Base-by-base conservation (phyloP, 1,140 invertebrate genomes). In the Marisa cornuarietis region DNA sequence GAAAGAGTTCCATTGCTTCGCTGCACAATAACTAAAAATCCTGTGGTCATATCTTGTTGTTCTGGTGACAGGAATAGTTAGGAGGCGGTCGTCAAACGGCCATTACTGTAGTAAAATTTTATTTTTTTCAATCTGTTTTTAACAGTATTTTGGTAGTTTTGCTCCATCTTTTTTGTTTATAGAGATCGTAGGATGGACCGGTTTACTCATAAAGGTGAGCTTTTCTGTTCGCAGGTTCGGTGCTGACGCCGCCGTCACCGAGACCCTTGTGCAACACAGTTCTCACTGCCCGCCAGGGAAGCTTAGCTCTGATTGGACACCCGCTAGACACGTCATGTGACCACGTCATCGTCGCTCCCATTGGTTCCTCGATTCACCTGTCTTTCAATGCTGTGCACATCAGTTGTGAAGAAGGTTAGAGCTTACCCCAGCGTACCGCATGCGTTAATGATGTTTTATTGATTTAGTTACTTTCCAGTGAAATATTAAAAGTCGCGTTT, bases 281-380 rank as follows among this genome's bases (percentile, higher is more conserved):
- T 16, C 52, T 54, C 14, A 54, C 71, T 11, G 71, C 51, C 51
- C 49, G 16, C 13, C 49, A 49, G 16, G 71, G 71, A 20, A 73
- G 71, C 71, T 22, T 73, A 20, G 42, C 71, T 73, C 71, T 73
- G 49, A 73, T 73, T 73, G 71, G 71, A 49, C 71, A 26, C 8
- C 71, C 71, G 8, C 26, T 73, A 4, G 71, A 73, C 24, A 11
- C 22, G 13, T 51, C 42, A 22, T 73, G 71, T n/a, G 16, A 31
- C 24, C 71, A 73, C 22, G 54, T 73, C 71, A 73, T 73, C 52
- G 71, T 73, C 51, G 71, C 71, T 54, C 71, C 71, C 24, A 20
- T 22, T 18, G 71, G 71, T 5, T 51, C 71, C 71, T 52, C 14
- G 71, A 24, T 73, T n/a, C 71, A 54, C 26, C 71, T 73, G 6